Conservation (phyloP, 2,888 invertebrate genomes). For the Drosophila phalerata region DNA sequence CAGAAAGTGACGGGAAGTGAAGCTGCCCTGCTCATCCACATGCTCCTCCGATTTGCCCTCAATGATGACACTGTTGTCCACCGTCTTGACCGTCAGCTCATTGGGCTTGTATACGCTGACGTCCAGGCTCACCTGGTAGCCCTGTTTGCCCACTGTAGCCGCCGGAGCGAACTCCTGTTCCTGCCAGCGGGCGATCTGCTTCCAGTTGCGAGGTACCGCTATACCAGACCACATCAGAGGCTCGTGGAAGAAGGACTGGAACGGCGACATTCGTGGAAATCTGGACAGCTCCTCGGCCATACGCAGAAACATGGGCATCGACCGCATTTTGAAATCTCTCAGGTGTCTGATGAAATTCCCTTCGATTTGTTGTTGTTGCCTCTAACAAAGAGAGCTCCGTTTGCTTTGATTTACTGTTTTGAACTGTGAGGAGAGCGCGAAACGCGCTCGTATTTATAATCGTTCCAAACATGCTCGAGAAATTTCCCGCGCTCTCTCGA, state of each 20-base stretch:
- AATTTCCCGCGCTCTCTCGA: slow-evolving; percentile 51
- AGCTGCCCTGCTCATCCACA: slow-evolving; percentile 90
- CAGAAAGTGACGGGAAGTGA: slow-evolving; percentile 90
- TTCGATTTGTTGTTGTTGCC: background rate
- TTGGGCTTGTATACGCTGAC: slow-evolving; percentile 92
- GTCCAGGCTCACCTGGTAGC: slow-evolving; percentile 91
- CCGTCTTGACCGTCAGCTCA: slow-evolving; percentile 91
- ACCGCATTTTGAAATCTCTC: slow-evolving; percentile 69
- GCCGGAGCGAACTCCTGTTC: slow-evolving; percentile 46
- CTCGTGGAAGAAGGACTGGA: slow-evolving; percentile 60
- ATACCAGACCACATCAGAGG: slow-evolving; percentile 47
- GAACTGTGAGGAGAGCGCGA: slow-evolving; percentile 35
- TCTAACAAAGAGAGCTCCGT: slow-evolving; percentile 21
- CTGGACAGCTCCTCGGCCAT: slow-evolving; percentile 75
- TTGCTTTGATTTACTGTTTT: slow-evolving; percentile 17
- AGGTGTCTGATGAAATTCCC: slow-evolving; percentile 35
- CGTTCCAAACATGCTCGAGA: slow-evolving; percentile 21
- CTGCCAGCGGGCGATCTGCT: slow-evolving; percentile 61
- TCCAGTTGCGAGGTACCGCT: slow-evolving; percentile 56
- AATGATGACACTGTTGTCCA: slow-evolving; percentile 89
- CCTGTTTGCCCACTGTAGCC: slow-evolving; percentile 87
- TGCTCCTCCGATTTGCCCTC: slow-evolving; percentile 93
- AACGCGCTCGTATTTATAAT: slow-evolving; percentile 58
- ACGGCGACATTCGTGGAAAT: slow-evolving; percentile 57
- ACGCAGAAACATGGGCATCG: slow-evolving; percentile 77